Evolutionary conservation across 2,797 vertebrate species (phyloP).

Genomic region (Benthosema pterotum): DNA sequence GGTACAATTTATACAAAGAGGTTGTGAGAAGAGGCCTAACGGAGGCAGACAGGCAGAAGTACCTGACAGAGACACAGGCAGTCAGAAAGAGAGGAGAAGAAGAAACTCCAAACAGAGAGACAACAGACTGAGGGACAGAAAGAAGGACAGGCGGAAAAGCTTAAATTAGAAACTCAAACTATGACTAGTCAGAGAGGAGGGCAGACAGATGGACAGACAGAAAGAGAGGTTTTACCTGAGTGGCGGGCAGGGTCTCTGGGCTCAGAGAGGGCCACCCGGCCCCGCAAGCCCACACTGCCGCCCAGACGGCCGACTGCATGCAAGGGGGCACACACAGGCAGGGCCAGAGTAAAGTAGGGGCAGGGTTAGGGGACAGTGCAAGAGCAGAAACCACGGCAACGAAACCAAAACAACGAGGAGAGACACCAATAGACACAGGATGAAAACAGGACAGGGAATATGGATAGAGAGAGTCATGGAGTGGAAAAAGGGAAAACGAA

Average conservation of each 20-base stretch:
- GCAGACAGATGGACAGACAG: constrained; percentile 11
- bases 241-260: constrained; percentile 67
- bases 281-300: constrained; percentile 57
- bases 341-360: constrained; percentile 63
- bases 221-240: constrained; percentile 70
- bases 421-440: background rate
- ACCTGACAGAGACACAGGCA: background rate
- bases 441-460: constrained; percentile 5
- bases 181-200: constrained; percentile 16
- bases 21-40: too few relatives aligned
- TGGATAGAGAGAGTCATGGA: constrained; percentile 19
- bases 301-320: constrained; percentile 67
- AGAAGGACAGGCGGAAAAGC: background rate
- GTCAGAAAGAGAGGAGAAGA: background rate
- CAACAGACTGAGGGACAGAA: background rate
- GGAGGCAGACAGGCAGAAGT: constrained; percentile 7
- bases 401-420: constrained; percentile 48
- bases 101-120: background rate
- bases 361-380: constrained; percentile 60
- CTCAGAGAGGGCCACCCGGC: constrained; percentile 58
- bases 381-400: constrained; percentile 61
- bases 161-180: background rate
- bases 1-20: background rate
- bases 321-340: constrained; percentile 67
- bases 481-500: constrained; percentile 13